Evolutionary conservation across 2,797 vertebrate genomes (phyloP).

Genomic region (Gymnoscopelus microlampas): DNA sequence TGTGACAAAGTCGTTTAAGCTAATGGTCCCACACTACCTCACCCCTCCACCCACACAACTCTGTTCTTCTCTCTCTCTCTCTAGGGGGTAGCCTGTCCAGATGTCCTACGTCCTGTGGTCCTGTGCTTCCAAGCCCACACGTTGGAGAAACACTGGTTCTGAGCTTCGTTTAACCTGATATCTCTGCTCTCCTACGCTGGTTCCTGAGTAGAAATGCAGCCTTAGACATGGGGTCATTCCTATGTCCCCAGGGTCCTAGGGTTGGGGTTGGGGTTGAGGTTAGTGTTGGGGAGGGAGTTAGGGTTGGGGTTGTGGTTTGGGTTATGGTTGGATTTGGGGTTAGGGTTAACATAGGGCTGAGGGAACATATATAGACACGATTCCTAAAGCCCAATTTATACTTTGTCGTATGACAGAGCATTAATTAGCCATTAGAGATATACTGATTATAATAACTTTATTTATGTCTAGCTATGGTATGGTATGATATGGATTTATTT

Average conservation of each 20-base stretch:
- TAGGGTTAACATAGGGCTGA: too few relatives aligned
- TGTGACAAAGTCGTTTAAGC: slow-evolving; percentile 47
- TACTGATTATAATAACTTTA: background rate
- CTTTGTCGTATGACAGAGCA: too few relatives aligned
- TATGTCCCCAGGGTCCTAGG: too few relatives aligned
- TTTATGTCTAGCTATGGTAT: background rate
- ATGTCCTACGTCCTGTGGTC: slow-evolving; percentile 44
- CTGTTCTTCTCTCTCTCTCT: slow-evolving; percentile 4
- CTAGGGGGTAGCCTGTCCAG: slow-evolving; percentile 32
- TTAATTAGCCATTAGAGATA: too few relatives aligned
- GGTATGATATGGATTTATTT: too few relatives aligned
- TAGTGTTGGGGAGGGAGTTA: too few relatives aligned
- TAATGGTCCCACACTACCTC: slow-evolving; percentile 5
- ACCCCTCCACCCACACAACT: slow-evolving; percentile 20
- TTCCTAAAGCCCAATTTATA: too few relatives aligned
- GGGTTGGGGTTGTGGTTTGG: too few relatives aligned
- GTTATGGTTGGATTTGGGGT: too few relatives aligned
- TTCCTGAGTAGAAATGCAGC: background rate
- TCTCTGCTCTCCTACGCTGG: slow-evolving; percentile 8
- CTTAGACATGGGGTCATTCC: background rate
- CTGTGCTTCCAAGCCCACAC: slow-evolving; percentile 27
- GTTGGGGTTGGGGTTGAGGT: too few relatives aligned
- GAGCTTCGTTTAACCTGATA: slow-evolving; percentile 40
- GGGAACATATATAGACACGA: too few relatives aligned
- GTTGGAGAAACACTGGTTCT: slow-evolving; percentile 26